Conservation (phyloP, 2,797 vertebrate genomes). For the Anomalospiza imberbis region DNA sequence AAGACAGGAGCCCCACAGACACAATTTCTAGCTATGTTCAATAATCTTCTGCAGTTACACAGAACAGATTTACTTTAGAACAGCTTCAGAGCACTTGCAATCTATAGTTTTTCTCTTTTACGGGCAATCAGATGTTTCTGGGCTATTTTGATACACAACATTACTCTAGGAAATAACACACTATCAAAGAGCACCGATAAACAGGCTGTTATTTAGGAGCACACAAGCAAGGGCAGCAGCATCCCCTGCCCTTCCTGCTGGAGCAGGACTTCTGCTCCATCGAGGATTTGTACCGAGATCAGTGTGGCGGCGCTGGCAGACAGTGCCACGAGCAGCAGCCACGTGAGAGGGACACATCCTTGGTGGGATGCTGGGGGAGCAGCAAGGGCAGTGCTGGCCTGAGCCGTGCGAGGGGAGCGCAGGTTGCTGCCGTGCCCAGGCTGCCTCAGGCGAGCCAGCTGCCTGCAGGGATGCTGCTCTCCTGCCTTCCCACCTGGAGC, state of each 20-base stretch:
- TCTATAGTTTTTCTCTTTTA: neutral
- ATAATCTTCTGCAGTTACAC: neutral
- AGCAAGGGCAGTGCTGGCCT: neutral
- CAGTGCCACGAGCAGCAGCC: neutral
- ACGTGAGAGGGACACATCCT: fast-evolving
- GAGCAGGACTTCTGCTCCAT: neutral
- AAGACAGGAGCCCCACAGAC: neutral
- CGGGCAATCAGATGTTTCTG: neutral
- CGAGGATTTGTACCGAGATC: neutral
- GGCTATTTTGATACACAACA: neutral
- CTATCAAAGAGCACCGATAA: neutral
- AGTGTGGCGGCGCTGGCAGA: fast-evolving
- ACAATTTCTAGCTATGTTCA: neutral
- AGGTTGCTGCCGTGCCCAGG: neutral
- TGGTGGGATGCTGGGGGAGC: neutral
- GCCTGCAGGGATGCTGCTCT: neutral
- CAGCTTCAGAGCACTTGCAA: neutral
- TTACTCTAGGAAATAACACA: neutral
- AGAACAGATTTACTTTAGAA: neutral
- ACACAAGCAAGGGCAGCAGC: neutral
- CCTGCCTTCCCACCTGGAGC: neutral
- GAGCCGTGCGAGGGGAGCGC: neutral
- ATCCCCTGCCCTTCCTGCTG: neutral
- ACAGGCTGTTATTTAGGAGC: neutral
- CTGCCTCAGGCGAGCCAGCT: neutral